These are phyloP conservation scores for Indri indri DNA, from an alignment of 2,113 vertebrate genomes.

Conservation along the genomic window DNA sequence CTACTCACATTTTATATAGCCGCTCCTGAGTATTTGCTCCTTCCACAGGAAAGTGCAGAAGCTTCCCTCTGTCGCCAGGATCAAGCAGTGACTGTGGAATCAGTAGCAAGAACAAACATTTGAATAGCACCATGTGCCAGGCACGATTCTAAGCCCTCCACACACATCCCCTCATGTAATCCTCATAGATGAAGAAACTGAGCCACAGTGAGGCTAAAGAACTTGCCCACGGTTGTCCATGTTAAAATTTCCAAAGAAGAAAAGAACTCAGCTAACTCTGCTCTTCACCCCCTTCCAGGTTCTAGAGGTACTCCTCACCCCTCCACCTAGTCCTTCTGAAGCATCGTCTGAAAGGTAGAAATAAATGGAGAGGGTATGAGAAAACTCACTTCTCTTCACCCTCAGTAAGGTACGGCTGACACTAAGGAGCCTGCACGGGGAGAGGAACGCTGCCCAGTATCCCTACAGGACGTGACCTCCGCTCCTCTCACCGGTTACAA, in stretches of 20 bases:
- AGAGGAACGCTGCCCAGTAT: background rate
- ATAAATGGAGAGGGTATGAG: background rate
- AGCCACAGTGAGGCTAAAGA: background rate
- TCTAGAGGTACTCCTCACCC: background rate
- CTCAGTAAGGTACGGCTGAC: background rate
- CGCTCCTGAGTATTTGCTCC: background rate
- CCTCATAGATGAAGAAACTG: background rate
- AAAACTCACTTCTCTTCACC: background rate
- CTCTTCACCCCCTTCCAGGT: background rate
- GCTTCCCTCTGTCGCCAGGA: background rate
- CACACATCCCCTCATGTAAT: background rate
- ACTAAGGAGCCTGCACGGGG: background rate
- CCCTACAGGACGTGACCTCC: background rate
- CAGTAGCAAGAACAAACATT: background rate
- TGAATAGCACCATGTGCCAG: background rate
- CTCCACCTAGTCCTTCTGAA: background rate
- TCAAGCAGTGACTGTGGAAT: background rate
- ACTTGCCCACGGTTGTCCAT: background rate
- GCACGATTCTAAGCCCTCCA: background rate
- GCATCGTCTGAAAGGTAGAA: background rate
- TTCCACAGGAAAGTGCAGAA: background rate
- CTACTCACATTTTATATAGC: background rate
- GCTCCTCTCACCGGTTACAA: background rate
- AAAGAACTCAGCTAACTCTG: background rate
- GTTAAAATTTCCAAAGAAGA: background rate